A percentile compares a stretch with the other conserved stretches of the same genome.
Conservation (phyloP, 2,888 invertebrate species). For the Epistrophe grossulariae region DNA sequence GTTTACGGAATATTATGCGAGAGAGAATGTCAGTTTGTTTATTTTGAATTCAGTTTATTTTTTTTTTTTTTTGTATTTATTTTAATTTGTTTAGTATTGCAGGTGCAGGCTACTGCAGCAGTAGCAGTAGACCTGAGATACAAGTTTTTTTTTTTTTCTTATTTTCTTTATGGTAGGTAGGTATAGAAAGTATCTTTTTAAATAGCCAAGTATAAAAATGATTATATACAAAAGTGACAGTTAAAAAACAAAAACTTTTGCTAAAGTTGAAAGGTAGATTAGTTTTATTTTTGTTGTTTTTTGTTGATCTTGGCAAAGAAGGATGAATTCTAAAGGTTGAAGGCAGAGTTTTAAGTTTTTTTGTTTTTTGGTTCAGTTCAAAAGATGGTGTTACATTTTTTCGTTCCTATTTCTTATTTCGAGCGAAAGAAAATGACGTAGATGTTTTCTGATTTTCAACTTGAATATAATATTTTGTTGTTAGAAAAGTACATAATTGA, state of each 20-base stretch:
- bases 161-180: neutral
- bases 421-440: neutral
- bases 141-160: conserved; percentile 36
- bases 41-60: conserved; percentile 44
- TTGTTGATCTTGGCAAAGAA: conserved; percentile 41
- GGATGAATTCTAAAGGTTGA: conserved; percentile 18
- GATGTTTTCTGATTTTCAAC: neutral
- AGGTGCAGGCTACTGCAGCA: conserved; percentile 49
- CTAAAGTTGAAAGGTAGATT: neutral
- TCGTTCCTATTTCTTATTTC: neutral
- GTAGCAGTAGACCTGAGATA: conserved; percentile 28
- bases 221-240: conserved; percentile 51
- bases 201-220: conserved; percentile 48
- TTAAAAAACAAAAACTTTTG: conserved; percentile 12
- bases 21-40: conserved; percentile 54
- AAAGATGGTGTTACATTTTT: neutral
- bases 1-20: conserved; percentile 63
- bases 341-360: neutral
- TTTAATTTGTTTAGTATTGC: conserved; percentile 35
- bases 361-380: neutral
- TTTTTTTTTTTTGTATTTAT: conserved; percentile 8
- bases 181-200: conserved; percentile 56
- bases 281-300: conserved; percentile 17
- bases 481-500: too few species aligned
- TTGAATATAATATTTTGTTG: too few species aligned